Conservation (phyloP, 2,797 vertebrate species). For the Tamandua tetradactyla region DNA sequence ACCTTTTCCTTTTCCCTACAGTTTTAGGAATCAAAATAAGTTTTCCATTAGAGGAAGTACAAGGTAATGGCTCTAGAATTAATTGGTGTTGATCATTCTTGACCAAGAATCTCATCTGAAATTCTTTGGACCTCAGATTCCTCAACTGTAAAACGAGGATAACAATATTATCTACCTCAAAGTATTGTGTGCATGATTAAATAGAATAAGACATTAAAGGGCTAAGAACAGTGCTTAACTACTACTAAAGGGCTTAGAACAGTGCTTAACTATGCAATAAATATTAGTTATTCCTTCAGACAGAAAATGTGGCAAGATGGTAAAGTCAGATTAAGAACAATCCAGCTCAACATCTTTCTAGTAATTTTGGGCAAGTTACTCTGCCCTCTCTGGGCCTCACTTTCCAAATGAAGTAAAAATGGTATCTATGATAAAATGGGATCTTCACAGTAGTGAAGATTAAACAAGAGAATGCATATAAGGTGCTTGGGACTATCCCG, state of each 20-base stretch:
- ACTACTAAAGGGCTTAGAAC: background rate
- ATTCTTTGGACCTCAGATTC: background rate
- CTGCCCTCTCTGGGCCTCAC: background rate
- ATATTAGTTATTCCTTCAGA: background rate
- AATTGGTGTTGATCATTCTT: background rate
- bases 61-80: background rate
- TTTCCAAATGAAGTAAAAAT: background rate
- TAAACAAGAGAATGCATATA: background rate
- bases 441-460: background rate
- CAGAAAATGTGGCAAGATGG: background rate
- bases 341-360: background rate
- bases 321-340: background rate
- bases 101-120: background rate
- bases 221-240: background rate
- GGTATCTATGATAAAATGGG: too few relatives aligned
- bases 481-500: background rate
- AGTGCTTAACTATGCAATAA: background rate
- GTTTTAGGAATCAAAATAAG: constrained; percentile 22
- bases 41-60: background rate
- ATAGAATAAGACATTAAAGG: background rate
- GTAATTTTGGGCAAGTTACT: background rate
- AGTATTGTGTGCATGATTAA: background rate
- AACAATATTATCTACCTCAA: background rate
- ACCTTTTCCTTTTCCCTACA: background rate
- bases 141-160: background rate